These are phyloP conservation scores for Eretmodus cyanostictus DNA, from an alignment of 2,113 vertebrate genomes.

Conservation along the genomic window DNA sequence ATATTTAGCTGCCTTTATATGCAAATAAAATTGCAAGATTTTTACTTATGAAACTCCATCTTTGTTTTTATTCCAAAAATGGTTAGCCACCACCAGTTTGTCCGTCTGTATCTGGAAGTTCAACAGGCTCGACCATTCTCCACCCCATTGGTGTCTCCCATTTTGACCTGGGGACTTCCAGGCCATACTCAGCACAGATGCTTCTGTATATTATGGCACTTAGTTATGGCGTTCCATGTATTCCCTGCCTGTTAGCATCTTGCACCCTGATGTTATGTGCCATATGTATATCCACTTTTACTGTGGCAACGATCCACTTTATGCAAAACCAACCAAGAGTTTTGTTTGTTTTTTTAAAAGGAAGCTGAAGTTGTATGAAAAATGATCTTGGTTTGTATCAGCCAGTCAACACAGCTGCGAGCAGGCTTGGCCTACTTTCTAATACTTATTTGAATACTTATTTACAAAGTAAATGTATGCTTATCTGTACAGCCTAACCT, in stretches of 20 bases:
- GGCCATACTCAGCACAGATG: neutral
- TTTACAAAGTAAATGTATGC: neutral
- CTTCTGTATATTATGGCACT: neutral
- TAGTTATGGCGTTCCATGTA: neutral
- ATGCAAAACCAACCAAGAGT: neutral
- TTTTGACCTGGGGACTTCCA: neutral
- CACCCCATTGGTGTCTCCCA: neutral
- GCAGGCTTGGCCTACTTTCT: neutral
- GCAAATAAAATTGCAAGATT: slow-evolving; percentile 99
- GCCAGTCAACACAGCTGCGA: neutral
- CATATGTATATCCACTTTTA: neutral
- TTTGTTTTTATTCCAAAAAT: slow-evolving; percentile 1
- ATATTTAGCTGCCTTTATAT: slow-evolving; percentile 99
- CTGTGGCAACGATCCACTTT: neutral
- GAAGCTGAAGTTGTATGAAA: neutral
- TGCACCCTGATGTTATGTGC: neutral
- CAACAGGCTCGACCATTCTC: neutral
- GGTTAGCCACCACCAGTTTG: neutral
- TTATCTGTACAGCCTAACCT: neutral
- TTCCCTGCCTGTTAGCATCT: neutral
- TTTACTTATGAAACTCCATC: slow-evolving; percentile 75
- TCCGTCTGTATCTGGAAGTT: neutral
- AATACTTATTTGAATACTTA: neutral
- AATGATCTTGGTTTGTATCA: neutral
- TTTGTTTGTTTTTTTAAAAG: accelerated